Conservation (phyloP, 2,113 vertebrate species). For the Eptesicus fuscus region DNA sequence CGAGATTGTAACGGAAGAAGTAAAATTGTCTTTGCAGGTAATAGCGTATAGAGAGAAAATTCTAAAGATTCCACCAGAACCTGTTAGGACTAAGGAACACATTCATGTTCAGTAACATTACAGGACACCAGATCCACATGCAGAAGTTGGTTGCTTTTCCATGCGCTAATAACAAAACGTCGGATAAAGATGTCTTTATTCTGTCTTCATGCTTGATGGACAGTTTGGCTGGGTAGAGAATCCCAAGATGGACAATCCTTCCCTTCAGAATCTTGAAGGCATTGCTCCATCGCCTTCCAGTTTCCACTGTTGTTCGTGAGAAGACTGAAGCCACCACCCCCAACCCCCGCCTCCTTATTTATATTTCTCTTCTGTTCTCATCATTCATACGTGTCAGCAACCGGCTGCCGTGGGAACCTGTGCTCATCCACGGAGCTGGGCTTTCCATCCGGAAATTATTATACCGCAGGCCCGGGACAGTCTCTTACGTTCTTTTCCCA, state of each 20-base stretch:
- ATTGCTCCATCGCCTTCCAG: background rate
- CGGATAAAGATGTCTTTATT: background rate
- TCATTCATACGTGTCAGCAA: background rate
- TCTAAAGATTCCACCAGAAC: background rate
- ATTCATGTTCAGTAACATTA: background rate
- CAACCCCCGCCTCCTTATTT: background rate
- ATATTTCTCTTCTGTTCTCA: background rate
- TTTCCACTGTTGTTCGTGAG: background rate
- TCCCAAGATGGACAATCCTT: background rate
- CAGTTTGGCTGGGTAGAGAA: background rate
- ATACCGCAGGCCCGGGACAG: fast-evolving
- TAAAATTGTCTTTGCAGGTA: background rate
- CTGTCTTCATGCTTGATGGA: background rate
- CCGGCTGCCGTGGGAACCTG: fast-evolving
- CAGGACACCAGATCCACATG: background rate
- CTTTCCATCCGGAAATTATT: background rate
- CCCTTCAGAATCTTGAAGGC: background rate
- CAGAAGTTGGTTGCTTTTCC: background rate
- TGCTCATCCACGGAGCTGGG: background rate
- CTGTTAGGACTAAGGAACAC: background rate
- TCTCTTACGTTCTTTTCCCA: background rate
- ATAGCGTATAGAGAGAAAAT: background rate
- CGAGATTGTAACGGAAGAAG: background rate
- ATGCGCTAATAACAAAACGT: background rate
- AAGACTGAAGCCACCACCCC: background rate